Base-by-base conservation (phyloP, 2,888 invertebrate genomes). In the Boloria selene region DNA sequence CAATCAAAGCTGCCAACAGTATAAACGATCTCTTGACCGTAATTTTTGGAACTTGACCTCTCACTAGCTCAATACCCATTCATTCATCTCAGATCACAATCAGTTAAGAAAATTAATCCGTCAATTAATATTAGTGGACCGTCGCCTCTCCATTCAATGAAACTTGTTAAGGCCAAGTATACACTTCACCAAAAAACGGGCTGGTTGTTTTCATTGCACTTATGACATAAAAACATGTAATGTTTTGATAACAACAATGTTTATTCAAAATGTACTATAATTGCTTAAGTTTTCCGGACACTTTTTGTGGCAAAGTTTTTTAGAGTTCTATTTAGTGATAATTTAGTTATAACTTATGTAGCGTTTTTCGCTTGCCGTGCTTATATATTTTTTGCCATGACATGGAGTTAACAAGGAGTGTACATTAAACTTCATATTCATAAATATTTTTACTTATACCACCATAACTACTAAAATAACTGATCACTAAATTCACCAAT, bases 91-190 rank as follows among this genome's bases (percentile, higher is more conserved):
- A 70, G 70, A 69, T 73, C 75, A 80, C 77, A 77, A 82, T 82
- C 81, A 75, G 77, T 77, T 75, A 78, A 76, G 78, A 79, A 82
- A 81, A 82, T 79, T 81, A 81, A 84, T 84, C 82, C 77, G 71
- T 72, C 78, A 75, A 84, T 84, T 84, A 82, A 82, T 82, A 82
- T 82, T 81, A 76, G 75, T 74, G 71, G 72, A 71, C 76, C 79
- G 78, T 78, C 63, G 61, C 58, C 56, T 66, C 59, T 64, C 42
- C 18, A 63, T 70, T 68, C 70, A 70, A 64, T 68, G 63, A 44
- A 67, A 63, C 58, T 61, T 67, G 45, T 70, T 70, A 70, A 70
- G 70, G 70, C 56, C 56, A 65, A 68, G 70, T 52, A 38, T 53
- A 44, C 44, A 56, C 56, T 38, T 38, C 7, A 38, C 31, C 7